Conservation (phyloP, 1,140 invertebrate species). For the Diorhabda elongata region DNA sequence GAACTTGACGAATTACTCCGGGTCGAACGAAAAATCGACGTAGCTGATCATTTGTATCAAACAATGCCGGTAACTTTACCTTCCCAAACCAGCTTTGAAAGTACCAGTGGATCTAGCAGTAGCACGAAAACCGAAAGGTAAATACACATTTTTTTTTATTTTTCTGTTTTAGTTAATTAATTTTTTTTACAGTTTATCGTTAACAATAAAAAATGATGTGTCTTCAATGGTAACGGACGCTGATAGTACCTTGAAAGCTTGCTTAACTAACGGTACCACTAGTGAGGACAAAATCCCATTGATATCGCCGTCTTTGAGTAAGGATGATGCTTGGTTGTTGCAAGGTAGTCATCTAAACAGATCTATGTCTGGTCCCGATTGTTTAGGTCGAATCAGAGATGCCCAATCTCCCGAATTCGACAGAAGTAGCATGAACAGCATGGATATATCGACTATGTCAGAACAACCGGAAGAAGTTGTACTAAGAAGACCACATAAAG, state of each 20-base stretch:
- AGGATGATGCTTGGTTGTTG: constrained; percentile 34
- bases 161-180: too few species aligned
- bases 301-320: constrained; percentile 26
- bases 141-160: not conserved
- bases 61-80: constrained; percentile 66
- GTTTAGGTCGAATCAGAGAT: constrained; percentile 50
- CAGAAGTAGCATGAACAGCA: constrained; percentile 31
- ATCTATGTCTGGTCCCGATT: constrained; percentile 67
- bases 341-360: constrained; percentile 51
- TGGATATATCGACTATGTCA: constrained; percentile 41
- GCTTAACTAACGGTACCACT: constrained; percentile 23
- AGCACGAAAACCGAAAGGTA: constrained; percentile 32
- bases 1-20: constrained; percentile 66
- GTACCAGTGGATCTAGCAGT: constrained; percentile 33
- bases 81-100: constrained; percentile 53
- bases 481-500: constrained; percentile 48
- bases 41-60: constrained; percentile 64
- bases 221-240: not conserved
- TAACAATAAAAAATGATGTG: constrained; percentile 15
- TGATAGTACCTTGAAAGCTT: constrained; percentile 10
- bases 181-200: constrained; percentile 21
- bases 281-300: constrained; percentile 31
- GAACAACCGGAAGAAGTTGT: constrained; percentile 42
- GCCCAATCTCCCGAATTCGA: constrained; percentile 43
- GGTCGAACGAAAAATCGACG: constrained; percentile 63